Evolutionary conservation across 1,140 invertebrate genomes (phyloP).

Genomic region (Linepithema humile): DNA sequence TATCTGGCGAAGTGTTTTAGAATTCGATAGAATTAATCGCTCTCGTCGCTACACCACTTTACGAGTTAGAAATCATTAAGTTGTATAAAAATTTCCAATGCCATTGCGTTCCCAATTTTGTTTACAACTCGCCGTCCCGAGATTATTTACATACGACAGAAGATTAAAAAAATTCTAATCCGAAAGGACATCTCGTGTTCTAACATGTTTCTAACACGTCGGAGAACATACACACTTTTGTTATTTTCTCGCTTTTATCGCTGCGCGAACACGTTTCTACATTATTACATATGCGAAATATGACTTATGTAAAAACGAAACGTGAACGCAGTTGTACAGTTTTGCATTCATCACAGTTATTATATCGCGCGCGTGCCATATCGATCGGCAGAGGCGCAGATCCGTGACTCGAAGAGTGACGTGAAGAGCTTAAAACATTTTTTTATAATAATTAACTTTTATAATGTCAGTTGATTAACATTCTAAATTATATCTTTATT

Average conservation of each 20-base stretch:
- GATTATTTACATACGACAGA: constrained; percentile 1
- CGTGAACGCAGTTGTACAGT: constrained; percentile 50
- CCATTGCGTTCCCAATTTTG: neutral
- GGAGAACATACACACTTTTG: neutral
- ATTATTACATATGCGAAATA: neutral
- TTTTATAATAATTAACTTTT: too few relatives aligned
- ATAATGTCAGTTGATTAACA: too few relatives aligned
- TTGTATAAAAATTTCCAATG: neutral
- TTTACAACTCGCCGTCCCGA: neutral
- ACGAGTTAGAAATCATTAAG: neutral
- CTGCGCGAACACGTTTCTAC: neutral
- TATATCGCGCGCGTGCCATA: constrained; percentile 65
- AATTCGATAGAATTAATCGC: constrained; percentile 7
- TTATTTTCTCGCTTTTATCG: neutral
- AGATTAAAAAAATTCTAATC: neutral
- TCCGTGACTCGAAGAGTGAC: neutral
- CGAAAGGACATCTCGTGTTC: neutral
- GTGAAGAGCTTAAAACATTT: neutral
- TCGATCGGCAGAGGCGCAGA: constrained; percentile 41
- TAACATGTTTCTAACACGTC: neutral
- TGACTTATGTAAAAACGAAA: constrained; percentile 21
- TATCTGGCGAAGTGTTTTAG: neutral
- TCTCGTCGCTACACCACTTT: neutral
- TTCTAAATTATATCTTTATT: too few relatives aligned
- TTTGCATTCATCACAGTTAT: constrained; percentile 67